Conservation (phyloP, 2,888 invertebrate species). For the Philereme vetulata region DNA sequence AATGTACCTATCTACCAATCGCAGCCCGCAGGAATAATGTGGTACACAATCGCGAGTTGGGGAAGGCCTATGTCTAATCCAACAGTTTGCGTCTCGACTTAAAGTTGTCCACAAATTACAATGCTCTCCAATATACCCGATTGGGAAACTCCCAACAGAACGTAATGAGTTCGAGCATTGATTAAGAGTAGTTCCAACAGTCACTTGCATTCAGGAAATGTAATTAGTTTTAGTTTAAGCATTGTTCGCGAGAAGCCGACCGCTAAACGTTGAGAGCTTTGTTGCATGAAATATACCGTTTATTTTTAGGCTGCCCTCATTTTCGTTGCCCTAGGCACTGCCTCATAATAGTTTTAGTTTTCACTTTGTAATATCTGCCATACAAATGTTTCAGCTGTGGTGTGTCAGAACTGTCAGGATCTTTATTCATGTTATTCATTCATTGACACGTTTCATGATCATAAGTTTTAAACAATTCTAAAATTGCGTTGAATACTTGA, state of each 20-base stretch:
- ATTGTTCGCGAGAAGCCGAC: constrained; percentile 39
- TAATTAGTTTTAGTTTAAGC: constrained; percentile 51
- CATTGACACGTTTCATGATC: too few relatives aligned
- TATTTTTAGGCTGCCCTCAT: constrained; percentile 38
- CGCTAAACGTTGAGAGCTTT: constrained; percentile 48
- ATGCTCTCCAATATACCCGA: constrained; percentile 2
- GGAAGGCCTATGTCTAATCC: too few relatives aligned
- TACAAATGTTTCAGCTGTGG: neutral
- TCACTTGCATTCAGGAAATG: constrained; percentile 37
- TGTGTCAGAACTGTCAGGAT: neutral
- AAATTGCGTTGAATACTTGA: too few relatives aligned
- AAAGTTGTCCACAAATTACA: neutral
- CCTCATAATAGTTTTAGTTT: constrained; percentile 16
- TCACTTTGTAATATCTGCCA: constrained; percentile 12
- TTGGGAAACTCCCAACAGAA: constrained; percentile 7
- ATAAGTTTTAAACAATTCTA: too few relatives aligned
- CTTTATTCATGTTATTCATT: too few relatives aligned
- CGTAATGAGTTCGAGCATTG: constrained; percentile 25
- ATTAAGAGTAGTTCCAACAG: constrained; percentile 32
- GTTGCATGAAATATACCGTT: constrained; percentile 45
- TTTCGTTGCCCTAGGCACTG: constrained; percentile 13
- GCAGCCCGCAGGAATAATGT: too few relatives aligned
- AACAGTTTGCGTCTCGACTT: neutral
- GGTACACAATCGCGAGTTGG: too few relatives aligned
- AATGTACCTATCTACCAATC: too few relatives aligned